These are phyloP conservation scores for Drosophila cardini DNA, from an alignment of 1,140 invertebrate species.

Conservation along the genomic window DNA sequence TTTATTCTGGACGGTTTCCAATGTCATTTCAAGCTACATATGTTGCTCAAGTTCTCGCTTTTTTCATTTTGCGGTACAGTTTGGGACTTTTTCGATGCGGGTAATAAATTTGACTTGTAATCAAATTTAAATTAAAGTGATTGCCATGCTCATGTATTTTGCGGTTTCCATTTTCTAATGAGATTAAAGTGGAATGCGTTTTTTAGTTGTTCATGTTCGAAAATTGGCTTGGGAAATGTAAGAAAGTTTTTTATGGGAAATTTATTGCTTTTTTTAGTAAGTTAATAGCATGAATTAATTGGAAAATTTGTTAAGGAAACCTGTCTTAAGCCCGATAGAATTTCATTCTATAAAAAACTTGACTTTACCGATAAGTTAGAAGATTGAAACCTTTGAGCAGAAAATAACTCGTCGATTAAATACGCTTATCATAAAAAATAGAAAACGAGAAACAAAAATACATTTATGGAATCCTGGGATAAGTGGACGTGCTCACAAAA, in stretches of 20 bases:
- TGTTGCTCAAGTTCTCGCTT: conserved; percentile 39
- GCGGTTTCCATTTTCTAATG: conserved; percentile 11
- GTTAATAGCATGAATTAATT: not conserved
- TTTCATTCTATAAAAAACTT: no score
- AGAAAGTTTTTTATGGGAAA: not conserved
- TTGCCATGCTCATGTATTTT: conserved; percentile 19
- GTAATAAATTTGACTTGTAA: conserved; percentile 75
- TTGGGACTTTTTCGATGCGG: conserved; percentile 55
- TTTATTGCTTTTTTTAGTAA: not conserved
- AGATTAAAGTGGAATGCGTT: conserved; percentile 16
- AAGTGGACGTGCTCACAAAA: conserved; percentile 70
- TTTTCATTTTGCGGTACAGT: conserved; percentile 10
- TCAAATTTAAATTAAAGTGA: conserved; percentile 78
- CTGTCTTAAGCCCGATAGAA: no score
- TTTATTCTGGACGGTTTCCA: conserved; percentile 37
- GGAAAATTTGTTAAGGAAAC: not conserved
- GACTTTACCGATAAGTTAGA: no score
- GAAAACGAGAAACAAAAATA: conserved; percentile 9
- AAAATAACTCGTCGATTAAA: not conserved
- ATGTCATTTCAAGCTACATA: conserved; percentile 58
- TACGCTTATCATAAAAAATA: not conserved
- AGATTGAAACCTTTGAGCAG: not conserved
- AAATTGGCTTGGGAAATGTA: not conserved
- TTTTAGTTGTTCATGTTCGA: not conserved
- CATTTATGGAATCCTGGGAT: conserved; percentile 57